phyloP scores from a whole-genome alignment of 1,140 invertebrate genomes.

The Tribolium madens region DNA sequence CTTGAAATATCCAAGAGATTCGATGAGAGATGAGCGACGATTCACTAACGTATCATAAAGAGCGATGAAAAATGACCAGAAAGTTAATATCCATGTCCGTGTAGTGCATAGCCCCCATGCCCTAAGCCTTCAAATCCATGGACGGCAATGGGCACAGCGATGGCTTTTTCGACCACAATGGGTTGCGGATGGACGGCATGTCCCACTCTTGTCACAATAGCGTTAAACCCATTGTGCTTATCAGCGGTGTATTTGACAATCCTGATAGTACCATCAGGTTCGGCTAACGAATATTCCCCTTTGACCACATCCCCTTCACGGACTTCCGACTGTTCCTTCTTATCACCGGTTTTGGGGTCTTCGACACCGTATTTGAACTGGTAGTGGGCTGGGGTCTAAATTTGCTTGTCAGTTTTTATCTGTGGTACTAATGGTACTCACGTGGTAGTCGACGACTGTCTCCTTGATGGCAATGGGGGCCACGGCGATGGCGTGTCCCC shows the following conservation, averaged over 20 bases:
- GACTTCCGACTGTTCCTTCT: slow-evolving; percentile 48
- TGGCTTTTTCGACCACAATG: neutral
- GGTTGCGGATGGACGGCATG: slow-evolving; percentile 41
- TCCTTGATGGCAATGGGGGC: slow-evolving; percentile 8
- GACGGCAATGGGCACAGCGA: slow-evolving; percentile 9
- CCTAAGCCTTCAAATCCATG: neutral
- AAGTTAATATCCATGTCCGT: neutral
- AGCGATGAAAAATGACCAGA: slow-evolving; percentile 1
- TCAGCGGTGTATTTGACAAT: slow-evolving; percentile 69
- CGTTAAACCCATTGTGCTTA: slow-evolving; percentile 64
- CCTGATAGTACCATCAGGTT: slow-evolving; percentile 68
- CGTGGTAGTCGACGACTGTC: slow-evolving; percentile 21
- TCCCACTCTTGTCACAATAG: slow-evolving; percentile 45
- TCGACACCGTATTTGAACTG: slow-evolving; percentile 48
- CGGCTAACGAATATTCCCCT: slow-evolving; percentile 63
- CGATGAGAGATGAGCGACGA: slow-evolving; percentile 2
- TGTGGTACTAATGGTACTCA: neutral
- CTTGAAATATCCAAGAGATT: slow-evolving; percentile 26
- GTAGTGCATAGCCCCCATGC: neutral
- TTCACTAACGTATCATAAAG: neutral
- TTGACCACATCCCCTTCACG: slow-evolving; percentile 52
- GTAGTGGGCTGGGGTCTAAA: slow-evolving; percentile 50
- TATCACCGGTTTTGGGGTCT: slow-evolving; percentile 68
- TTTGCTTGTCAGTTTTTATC: neutral
- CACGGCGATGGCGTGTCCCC: slow-evolving; percentile 23